Evolutionary conservation across 2,888 invertebrate species (phyloP).

Genomic region (Rhaphigaster nebulosa): DNA sequence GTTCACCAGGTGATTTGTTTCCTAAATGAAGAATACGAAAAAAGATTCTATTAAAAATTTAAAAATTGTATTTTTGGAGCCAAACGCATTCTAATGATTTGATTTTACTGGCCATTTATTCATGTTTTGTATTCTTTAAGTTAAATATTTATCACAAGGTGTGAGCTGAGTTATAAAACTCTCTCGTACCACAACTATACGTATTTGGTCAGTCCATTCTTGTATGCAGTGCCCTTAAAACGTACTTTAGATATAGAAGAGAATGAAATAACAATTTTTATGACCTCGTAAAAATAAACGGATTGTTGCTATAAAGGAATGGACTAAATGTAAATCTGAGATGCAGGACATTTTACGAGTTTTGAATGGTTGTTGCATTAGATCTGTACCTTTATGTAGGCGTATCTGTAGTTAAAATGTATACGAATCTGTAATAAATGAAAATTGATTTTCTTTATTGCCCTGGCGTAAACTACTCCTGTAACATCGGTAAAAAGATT

Average conservation of each 20-base stretch:
- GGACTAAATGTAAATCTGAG: constrained; percentile 17
- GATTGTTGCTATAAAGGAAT: constrained; percentile 24
- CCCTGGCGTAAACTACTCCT: not conserved
- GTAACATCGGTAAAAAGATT: not conserved
- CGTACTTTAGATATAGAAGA: not conserved
- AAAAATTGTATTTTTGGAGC: too few relatives aligned
- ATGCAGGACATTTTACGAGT: constrained; percentile 28
- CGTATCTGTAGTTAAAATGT: not conserved
- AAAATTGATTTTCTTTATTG: constrained; percentile 46
- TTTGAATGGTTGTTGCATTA: not conserved
- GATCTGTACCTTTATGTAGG: not conserved
- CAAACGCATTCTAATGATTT: too few relatives aligned
- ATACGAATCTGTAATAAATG: constrained; percentile 17
- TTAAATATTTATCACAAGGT: not conserved
- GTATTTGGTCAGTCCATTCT: constrained; percentile 9
- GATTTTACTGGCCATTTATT: too few relatives aligned
- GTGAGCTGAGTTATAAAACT: not conserved
- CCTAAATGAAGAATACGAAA: too few relatives aligned
- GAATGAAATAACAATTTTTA: constrained; percentile 33
- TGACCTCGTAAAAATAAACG: constrained; percentile 5
- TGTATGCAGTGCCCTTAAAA: not conserved
- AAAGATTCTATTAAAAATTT: too few relatives aligned
- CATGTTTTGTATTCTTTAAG: too few relatives aligned
- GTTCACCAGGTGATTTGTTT: too few relatives aligned
- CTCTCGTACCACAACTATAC: not conserved